Evolutionary conservation across 2,113 vertebrate species (phyloP).

Genomic region (Dicaeum eximium): DNA sequence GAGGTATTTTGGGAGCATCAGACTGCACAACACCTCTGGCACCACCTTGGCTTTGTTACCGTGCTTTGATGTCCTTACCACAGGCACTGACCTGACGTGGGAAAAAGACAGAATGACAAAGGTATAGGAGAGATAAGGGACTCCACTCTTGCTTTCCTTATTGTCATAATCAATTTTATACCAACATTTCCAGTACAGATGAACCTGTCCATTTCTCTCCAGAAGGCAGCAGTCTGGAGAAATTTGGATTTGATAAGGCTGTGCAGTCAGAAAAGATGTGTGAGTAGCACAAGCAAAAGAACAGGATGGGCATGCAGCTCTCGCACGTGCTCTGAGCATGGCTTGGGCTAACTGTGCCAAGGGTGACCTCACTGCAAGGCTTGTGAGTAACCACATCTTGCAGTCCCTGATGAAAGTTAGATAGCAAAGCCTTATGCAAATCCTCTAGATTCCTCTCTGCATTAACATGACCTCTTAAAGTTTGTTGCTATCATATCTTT

Average conservation of each 20-base stretch:
- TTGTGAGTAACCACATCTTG: not conserved
- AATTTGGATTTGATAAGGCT: not conserved
- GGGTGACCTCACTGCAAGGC: accelerated
- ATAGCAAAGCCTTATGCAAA: not conserved
- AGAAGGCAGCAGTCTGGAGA: not conserved
- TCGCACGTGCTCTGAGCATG: accelerated
- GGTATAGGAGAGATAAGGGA: not conserved
- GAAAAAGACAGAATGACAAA: not conserved
- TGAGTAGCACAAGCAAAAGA: not conserved
- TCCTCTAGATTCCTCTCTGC: not conserved
- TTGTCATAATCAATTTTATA: not conserved
- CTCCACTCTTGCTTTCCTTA: not conserved
- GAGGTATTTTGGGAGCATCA: accelerated
- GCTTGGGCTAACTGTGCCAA: not conserved
- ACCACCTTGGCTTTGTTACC: not conserved
- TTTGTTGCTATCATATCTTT: not conserved
- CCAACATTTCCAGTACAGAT: not conserved
- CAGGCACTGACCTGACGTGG: not conserved
- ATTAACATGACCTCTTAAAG: not conserved
- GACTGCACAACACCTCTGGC: not conserved
- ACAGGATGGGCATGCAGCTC: not conserved
- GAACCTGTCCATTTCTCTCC: not conserved
- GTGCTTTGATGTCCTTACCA: not conserved
- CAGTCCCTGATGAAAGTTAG: not conserved
- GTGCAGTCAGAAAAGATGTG: not conserved